Conservation (phyloP, 2,113 vertebrate species). For the Scophthalmus maximus region DNA sequence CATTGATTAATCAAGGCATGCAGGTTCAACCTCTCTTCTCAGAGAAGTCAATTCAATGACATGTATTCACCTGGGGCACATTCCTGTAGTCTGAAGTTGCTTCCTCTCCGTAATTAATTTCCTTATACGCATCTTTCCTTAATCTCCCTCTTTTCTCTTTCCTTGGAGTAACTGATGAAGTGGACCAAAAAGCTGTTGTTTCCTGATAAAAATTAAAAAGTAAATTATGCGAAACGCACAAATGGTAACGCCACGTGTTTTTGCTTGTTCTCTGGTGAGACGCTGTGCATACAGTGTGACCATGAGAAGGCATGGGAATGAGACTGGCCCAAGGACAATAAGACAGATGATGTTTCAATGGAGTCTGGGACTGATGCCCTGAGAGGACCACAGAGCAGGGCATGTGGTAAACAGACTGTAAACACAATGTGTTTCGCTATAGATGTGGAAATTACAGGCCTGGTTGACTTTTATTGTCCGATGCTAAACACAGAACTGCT, state of each 20-base stretch:
- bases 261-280: constrained; percentile 1
- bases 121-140: constrained; percentile 28
- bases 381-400: constrained; percentile 13
- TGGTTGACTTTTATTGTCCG: constrained; percentile 44
- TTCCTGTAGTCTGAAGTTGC: constrained; percentile 66
- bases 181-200: constrained; percentile 8
- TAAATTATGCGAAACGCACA: constrained; percentile 29
- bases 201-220: constrained; percentile 2
- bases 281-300: background rate
- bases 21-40: constrained; percentile 71
- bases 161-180: constrained; percentile 11
- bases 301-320: background rate
- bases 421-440: constrained; percentile 34
- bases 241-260: constrained; percentile 13
- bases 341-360: constrained; percentile 34
- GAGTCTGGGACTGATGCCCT: constrained; percentile 25
- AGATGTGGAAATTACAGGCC: constrained; percentile 44
- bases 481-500: constrained; percentile 25
- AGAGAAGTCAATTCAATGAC: constrained; percentile 78
- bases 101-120: constrained; percentile 66
- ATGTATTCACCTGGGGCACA: constrained; percentile 75
- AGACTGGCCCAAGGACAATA: constrained; percentile 10
- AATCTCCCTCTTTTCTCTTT: constrained; percentile 20
- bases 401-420: constrained; percentile 37
- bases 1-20: constrained; percentile 81